A percentile compares a stretch with the other conserved stretches of the same genome.
Conservation (phyloP, 2,797 vertebrate genomes). For the Dromococcyx pavoninus region DNA sequence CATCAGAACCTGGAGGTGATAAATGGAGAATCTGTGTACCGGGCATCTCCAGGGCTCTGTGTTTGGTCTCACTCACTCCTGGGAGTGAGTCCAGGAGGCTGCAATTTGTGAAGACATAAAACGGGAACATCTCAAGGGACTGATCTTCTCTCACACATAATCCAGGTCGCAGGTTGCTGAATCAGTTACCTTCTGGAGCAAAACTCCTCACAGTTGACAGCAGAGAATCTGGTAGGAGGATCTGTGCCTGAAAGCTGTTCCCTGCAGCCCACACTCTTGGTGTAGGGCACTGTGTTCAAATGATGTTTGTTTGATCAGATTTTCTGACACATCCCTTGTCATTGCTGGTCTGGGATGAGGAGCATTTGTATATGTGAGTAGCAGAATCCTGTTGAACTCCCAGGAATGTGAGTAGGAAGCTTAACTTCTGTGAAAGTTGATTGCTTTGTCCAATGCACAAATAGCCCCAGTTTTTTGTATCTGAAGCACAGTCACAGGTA, state of each 20-base stretch:
- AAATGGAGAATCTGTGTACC: fast-evolving
- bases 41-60: neutral
- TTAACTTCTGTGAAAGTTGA: neutral
- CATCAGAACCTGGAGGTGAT: neutral
- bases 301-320: neutral
- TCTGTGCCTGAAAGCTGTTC: conserved; percentile 21
- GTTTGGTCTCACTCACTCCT: neutral
- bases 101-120: neutral
- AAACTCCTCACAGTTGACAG: neutral
- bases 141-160: neutral
- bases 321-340: neutral
- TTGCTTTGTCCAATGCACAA: neutral
- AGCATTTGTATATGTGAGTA: neutral
- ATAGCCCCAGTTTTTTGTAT: neutral
- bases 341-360: neutral
- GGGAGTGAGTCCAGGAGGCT: neutral
- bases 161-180: conserved; percentile 21
- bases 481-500: neutral
- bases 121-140: neutral
- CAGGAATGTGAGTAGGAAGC: neutral
- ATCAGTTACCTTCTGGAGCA: conserved; percentile 30
- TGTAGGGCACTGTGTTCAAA: neutral
- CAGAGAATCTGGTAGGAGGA: neutral
- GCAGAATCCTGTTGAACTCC: neutral
- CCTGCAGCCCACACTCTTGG: neutral